Evolutionary conservation across 2,113 vertebrate species (phyloP).

Genomic region (Ciconia boyciana): DNA sequence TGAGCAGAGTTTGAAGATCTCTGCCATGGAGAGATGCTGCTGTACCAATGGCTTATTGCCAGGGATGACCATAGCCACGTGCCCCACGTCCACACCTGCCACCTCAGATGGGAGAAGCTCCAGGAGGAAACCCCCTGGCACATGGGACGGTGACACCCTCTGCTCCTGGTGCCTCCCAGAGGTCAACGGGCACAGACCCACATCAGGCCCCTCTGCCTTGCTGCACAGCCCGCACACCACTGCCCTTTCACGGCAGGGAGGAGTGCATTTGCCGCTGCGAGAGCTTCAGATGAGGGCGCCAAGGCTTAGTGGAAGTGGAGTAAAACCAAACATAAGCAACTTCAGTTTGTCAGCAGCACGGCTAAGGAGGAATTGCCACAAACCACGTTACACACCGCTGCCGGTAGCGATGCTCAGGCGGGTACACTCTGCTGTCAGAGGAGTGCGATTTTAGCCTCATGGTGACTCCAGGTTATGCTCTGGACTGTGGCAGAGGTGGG

Average conservation of each 20-base stretch:
- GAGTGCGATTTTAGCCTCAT: not conserved
- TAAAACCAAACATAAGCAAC: not conserved
- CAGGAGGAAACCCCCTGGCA: not conserved
- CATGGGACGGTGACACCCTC: not conserved
- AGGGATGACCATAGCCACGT: not conserved
- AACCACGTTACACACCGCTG: not conserved
- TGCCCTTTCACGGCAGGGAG: not conserved
- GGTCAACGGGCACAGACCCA: not conserved
- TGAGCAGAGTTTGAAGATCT: not conserved
- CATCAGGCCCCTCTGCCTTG: not conserved
- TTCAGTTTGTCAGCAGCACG: not conserved
- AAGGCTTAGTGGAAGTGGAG: not conserved
- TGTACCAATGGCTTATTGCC: not conserved
- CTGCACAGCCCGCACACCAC: not conserved
- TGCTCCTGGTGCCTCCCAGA: not conserved
- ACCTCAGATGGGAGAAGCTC: not conserved
- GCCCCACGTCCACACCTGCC: fast-evolving
- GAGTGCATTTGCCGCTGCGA: fast-evolving
- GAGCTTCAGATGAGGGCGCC: not conserved
- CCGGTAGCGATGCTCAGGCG: not conserved
- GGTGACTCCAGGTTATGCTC: not conserved
- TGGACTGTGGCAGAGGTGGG: not conserved
- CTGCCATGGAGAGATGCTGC: not conserved
- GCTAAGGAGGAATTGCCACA: not conserved
- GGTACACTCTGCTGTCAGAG: not conserved